These are phyloP conservation scores for Drosophila saltans DNA, from an alignment of 1,140 invertebrate species.

Conservation along the genomic window DNA sequence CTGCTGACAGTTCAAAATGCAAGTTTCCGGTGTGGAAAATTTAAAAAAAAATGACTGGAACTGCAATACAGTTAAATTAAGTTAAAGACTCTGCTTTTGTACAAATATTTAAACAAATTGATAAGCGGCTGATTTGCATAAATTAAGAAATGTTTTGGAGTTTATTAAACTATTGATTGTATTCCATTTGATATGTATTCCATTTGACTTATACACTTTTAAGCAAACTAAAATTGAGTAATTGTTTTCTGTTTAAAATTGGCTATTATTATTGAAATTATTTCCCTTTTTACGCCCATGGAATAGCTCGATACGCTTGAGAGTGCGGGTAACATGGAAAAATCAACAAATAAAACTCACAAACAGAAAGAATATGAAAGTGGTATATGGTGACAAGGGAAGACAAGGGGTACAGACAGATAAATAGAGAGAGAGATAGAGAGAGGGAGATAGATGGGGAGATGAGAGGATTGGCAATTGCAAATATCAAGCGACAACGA, in stretches of 20 bases:
- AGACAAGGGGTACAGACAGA: not conserved
- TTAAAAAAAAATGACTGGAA: not conserved
- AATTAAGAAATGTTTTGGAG: not conserved
- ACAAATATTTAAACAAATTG: not conserved
- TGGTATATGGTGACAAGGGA: not conserved
- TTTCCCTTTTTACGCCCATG: not conserved
- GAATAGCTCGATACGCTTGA: slow-evolving; percentile 54
- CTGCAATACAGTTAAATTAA: not conserved
- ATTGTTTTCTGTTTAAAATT: not conserved
- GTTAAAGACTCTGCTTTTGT: too few species aligned
- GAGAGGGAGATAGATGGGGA: not conserved
- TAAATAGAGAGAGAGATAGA: not conserved
- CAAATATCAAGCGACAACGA: slow-evolving; percentile 48
- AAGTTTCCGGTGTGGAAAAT: not conserved
- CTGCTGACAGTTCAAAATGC: not conserved
- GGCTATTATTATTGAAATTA: not conserved
- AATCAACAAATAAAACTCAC: slow-evolving; percentile 29
- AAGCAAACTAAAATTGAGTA: too few species aligned
- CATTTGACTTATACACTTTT: too few species aligned
- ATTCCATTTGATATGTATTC: too few species aligned
- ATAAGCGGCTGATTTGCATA: not conserved
- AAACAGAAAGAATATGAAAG: not conserved
- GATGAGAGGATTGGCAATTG: slow-evolving; percentile 24
- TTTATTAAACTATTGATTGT: too few species aligned
- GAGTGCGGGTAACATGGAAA: slow-evolving; percentile 37